Evolutionary conservation across 1,140 invertebrate species (phyloP).

Genomic region (Mizuhopecten yessoensis): DNA sequence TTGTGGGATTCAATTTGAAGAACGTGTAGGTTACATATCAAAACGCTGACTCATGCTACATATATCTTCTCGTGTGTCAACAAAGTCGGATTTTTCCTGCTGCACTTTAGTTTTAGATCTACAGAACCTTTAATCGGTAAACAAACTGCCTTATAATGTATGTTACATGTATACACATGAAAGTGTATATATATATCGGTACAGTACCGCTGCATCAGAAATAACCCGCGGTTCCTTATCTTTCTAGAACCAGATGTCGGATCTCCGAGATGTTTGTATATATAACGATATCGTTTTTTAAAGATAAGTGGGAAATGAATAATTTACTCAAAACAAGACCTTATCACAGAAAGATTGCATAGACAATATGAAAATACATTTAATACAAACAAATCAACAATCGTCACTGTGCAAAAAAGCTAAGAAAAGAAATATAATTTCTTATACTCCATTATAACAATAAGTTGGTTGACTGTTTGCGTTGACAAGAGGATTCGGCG

Average conservation of each 20-base stretch:
- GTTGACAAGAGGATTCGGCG: too few species aligned
- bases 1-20: neutral
- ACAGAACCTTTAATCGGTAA: neutral
- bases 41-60: neutral
- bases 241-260: neutral
- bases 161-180: too few species aligned
- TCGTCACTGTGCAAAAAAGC: neutral
- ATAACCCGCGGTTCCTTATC: neutral
- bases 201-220: neutral
- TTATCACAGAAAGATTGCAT: neutral
- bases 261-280: neutral
- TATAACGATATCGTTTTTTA: neutral
- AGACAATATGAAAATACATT: neutral
- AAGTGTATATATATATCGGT: neutral
- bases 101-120: neutral
- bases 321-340: neutral
- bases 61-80: neutral
- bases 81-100: neutral
- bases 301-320: neutral
- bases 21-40: constrained; percentile 16
- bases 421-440: too few species aligned
- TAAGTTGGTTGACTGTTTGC: too few species aligned
- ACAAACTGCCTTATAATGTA: neutral
- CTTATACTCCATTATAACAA: too few species aligned
- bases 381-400: neutral